Evolutionary conservation across 2,888 invertebrate genomes (phyloP), one percentile per base, ranked within the genome.

Genomic region (Oscheius sp.): DNA sequence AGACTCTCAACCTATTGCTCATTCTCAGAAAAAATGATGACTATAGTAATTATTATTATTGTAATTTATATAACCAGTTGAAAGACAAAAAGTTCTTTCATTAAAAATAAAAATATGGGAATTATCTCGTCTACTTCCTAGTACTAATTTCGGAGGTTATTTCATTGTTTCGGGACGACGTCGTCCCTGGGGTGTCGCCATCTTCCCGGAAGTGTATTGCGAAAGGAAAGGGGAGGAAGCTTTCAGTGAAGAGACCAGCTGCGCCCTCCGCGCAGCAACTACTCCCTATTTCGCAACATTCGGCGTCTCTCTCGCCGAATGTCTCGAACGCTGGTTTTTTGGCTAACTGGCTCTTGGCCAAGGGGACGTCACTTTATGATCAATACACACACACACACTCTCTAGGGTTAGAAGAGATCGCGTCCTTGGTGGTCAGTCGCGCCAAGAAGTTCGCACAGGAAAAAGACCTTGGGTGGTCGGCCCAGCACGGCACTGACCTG

Each of bases 221-320:
- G 20, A 32, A 47, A 47, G 4, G 8, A n/a, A n/a, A n/a, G n/a
- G n/a, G n/a, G n/a, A n/a, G n/a, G n/a, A n/a, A n/a, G n/a, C n/a
- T n/a, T n/a, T n/a, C n/a, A n/a, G n/a, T n/a, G n/a, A n/a, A n/a
- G 8, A 14, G 36, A 26, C 38, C 59, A 59, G 59, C 59, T 59
- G 59, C 59, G 59, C 24, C 3, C 44, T 17, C n/a, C 17, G 2
- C 51, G 20, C n/a, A n/a, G n/a, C 33, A 12, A 54, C n/a, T 54
- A n/a, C 17, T n/a, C 36, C 59, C 5, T n/a, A 59, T 59, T 59
- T 59, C 59, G 59, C 59, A 59, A 59, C 38, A 41, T 57, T 57
- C 22, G 6, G 38, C 26, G 14, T 9, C 45, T 45, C 26, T 28
- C 51, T 51, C 51, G 12, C 5, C n/a, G 59, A 59, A 59, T 44